Conservation (phyloP, 2,888 invertebrate species). For the Mongoloraphidia duomilia region DNA sequence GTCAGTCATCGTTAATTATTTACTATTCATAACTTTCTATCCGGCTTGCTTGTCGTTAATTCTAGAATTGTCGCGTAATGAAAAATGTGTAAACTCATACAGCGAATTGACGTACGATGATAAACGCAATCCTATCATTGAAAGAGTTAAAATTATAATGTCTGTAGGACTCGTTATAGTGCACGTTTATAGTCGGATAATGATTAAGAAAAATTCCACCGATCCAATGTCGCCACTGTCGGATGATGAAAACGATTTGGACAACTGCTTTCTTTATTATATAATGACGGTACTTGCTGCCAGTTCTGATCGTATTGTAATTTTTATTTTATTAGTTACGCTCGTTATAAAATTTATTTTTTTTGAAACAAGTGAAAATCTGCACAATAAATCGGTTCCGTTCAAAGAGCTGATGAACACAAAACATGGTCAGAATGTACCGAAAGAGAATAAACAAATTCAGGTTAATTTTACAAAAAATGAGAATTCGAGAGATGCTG, state of each 20-base stretch:
- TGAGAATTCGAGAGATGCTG: neutral
- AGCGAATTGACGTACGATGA: conserved; percentile 43
- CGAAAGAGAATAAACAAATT: conserved; percentile 6
- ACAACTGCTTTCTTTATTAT: conserved; percentile 22
- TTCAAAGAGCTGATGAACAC: neutral
- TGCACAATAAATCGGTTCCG: conserved; percentile 34
- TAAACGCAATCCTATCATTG: conserved; percentile 83
- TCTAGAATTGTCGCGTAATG: conserved; percentile 46
- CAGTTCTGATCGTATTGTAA: conserved; percentile 78
- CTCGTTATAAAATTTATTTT: conserved; percentile 80
- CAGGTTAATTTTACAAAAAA: conserved; percentile 7
- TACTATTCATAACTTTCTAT: conserved; percentile 89
- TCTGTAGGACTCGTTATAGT: conserved; percentile 80
- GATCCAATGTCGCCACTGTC: conserved; percentile 9
- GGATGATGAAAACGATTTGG: conserved; percentile 14
- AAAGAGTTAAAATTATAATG: conserved; percentile 90
- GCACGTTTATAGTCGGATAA: conserved; percentile 52
- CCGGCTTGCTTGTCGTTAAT: conserved; percentile 83
- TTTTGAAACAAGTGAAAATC: conserved; percentile 63
- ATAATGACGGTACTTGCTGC: conserved; percentile 56
- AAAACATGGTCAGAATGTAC: neutral
- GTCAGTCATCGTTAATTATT: conserved; percentile 79
- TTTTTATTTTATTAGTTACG: conserved; percentile 68
- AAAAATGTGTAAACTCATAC: conserved; percentile 17
- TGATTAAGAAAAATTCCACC: neutral